These are phyloP conservation scores for Zaprionus ornatus DNA, from an alignment of 1,140 invertebrate species.

Conservation along the genomic window DNA sequence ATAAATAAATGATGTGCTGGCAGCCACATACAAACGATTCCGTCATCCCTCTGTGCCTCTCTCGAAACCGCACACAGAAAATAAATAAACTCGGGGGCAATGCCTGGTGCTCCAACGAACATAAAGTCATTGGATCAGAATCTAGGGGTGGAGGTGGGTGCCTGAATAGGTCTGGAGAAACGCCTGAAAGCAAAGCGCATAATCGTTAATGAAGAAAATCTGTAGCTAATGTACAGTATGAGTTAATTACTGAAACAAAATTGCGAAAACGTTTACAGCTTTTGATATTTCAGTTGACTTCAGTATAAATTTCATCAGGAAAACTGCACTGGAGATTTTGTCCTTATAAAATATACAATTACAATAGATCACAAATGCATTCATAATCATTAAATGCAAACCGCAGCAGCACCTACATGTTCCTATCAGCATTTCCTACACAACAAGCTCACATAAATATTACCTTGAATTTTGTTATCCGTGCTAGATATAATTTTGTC, in stretches of 20 bases:
- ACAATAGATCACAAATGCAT: slow-evolving; percentile 70
- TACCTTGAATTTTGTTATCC: neutral
- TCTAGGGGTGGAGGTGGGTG: neutral
- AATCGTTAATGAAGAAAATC: slow-evolving; percentile 79
- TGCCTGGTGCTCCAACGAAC: slow-evolving; percentile 49
- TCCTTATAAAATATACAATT: neutral
- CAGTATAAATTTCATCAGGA: slow-evolving; percentile 29
- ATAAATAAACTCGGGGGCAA: slow-evolving; percentile 76
- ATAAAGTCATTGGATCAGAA: slow-evolving; percentile 38
- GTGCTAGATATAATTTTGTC: slow-evolving; percentile 29
- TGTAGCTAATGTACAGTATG: slow-evolving; percentile 80
- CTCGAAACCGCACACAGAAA: slow-evolving; percentile 71
- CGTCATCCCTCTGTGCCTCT: neutral
- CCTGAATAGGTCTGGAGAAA: slow-evolving; percentile 43
- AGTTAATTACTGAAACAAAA: slow-evolving; percentile 77
- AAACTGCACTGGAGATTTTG: neutral
- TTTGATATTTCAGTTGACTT: slow-evolving; percentile 54
- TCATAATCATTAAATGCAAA: slow-evolving; percentile 56
- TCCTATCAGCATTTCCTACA: neutral
- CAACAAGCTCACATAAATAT: neutral
- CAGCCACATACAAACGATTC: slow-evolving; percentile 62
- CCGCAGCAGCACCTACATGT: neutral
- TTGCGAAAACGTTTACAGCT: slow-evolving; percentile 63
- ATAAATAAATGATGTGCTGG: slow-evolving; percentile 80
- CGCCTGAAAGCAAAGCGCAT: slow-evolving; percentile 52